phyloP scores from a whole-genome alignment of 2,113 vertebrate species.

The Odontophorus gujanensis region DNA sequence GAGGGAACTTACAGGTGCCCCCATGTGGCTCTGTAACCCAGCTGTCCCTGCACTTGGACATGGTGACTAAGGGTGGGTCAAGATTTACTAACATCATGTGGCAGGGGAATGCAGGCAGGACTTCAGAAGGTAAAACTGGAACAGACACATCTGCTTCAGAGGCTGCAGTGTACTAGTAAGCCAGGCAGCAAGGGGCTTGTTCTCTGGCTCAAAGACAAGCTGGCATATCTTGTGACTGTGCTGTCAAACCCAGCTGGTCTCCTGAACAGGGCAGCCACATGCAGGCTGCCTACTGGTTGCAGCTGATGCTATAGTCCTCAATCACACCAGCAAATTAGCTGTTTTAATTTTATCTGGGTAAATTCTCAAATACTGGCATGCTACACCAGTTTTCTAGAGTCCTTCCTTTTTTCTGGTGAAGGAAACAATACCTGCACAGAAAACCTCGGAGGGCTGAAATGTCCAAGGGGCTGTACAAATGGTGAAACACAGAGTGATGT shows the following conservation, averaged over 20 bases:
- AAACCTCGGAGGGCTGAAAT: background rate
- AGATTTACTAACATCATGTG: background rate
- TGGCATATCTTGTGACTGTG: background rate
- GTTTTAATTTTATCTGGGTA: background rate
- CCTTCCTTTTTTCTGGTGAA: background rate
- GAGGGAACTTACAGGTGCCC: background rate
- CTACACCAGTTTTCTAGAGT: background rate
- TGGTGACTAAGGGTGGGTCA: background rate
- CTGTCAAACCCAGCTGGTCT: background rate
- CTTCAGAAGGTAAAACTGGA: background rate
- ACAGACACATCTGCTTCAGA: background rate
- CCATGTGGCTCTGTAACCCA: background rate
- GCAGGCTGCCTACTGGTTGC: background rate
- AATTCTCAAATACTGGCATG: background rate
- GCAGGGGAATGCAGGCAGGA: background rate
- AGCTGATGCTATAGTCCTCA: background rate
- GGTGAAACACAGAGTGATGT: background rate
- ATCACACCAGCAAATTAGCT: background rate
- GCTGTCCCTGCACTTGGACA: background rate
- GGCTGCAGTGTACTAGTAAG: background rate
- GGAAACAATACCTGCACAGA: background rate
- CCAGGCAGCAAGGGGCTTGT: background rate
- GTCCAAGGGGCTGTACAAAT: background rate
- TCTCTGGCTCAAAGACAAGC: background rate
- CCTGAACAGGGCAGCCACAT: background rate